phyloP scores from a whole-genome alignment of 2,113 vertebrate species.

The Pteronura brasiliensis region DNA sequence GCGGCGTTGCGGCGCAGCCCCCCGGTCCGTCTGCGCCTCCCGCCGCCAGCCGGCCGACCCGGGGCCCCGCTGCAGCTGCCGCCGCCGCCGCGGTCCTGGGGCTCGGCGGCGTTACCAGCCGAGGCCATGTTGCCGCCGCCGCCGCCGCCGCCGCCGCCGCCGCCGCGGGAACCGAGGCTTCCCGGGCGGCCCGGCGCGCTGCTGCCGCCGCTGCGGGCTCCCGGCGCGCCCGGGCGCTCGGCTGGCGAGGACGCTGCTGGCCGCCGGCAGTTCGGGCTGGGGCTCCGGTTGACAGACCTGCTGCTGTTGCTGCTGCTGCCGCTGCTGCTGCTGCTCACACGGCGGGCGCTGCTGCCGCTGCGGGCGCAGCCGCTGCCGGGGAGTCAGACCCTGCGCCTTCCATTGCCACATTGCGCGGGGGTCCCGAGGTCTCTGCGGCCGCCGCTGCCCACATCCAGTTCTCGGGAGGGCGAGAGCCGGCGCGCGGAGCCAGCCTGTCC shows the following conservation, averaged over 20 bases:
- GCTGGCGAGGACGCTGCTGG: conserved; percentile 79
- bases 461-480: conserved; percentile 55
- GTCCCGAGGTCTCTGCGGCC: conserved; percentile 87
- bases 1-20: conserved; percentile 84
- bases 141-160: conserved; percentile 75
- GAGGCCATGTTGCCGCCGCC: conserved; percentile 94
- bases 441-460: conserved; percentile 89
- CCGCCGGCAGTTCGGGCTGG: conserved; percentile 61
- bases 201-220: conserved; percentile 62
- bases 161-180: conserved; percentile 84
- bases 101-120: conserved; percentile 92
- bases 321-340: conserved; percentile 78
- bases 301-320: conserved; percentile 28
- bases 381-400: conserved; percentile 94
- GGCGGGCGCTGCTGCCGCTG: conserved; percentile 82
- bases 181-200: conserved; percentile 63
- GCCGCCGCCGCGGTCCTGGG: conserved; percentile 79
- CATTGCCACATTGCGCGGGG: conserved; percentile 95
- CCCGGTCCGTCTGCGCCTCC: conserved; percentile 87
- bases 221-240: conserved; percentile 62
- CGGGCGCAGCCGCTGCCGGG: conserved; percentile 84
- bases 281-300: conserved; percentile 85
- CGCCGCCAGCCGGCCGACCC: conserved; percentile 86
- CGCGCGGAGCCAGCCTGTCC: conserved; percentile 53
- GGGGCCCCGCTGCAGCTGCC: conserved; percentile 83